Evolutionary conservation across 2,113 vertebrate species (phyloP).

Genomic region (Tetrax tetrax): DNA sequence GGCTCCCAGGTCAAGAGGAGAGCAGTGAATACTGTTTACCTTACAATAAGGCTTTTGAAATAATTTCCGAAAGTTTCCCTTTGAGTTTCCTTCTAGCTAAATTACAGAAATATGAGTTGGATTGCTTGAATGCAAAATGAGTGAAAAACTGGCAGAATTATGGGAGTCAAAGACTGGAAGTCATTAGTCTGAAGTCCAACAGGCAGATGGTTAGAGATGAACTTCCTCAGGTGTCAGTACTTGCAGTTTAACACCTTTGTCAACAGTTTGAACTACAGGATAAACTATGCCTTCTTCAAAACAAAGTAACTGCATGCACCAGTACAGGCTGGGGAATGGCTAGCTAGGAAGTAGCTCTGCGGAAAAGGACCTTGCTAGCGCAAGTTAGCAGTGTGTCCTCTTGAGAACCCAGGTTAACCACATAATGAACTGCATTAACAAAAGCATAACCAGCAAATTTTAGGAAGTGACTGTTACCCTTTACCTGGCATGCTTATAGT

Average conservation of each 20-base stretch:
- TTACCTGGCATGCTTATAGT: no score
- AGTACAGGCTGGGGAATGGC: no score
- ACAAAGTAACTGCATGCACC: fast-evolving
- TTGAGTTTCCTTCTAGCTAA: not conserved
- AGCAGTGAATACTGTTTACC: not conserved
- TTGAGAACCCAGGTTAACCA: not conserved
- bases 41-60: not conserved
- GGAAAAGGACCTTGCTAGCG: not conserved
- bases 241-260: not conserved
- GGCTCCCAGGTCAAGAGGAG: not conserved
- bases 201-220: fast-evolving
- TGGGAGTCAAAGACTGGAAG: not conserved
- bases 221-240: not conserved
- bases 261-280: not conserved
- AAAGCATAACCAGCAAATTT: not conserved
- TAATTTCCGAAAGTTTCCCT: not conserved
- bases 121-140: not conserved
- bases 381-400: not conserved
- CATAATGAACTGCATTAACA: not conserved
- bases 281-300: not conserved
- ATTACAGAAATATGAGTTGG: not conserved
- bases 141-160: not conserved
- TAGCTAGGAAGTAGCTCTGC: fast-evolving
- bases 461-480: not conserved
- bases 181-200: not conserved